These are phyloP conservation scores for Latheticus oryzae DNA, from an alignment of 2,888 invertebrate genomes.

Conservation along the genomic window DNA sequence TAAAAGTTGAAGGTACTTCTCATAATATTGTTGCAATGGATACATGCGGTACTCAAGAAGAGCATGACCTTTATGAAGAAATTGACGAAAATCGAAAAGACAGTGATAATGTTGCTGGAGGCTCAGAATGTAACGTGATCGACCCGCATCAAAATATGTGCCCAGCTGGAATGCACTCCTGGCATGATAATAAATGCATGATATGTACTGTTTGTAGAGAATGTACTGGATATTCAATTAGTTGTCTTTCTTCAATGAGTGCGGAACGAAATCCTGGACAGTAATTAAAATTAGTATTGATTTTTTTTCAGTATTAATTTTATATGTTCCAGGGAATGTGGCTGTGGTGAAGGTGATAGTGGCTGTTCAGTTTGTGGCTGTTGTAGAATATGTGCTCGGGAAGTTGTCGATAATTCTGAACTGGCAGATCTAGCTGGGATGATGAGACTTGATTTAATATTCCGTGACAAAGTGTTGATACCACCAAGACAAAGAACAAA, in stretches of 20 bases:
- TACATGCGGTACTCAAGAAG: constrained; percentile 67
- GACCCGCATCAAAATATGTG: constrained; percentile 67
- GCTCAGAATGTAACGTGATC: constrained; percentile 59
- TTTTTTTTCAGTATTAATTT: not conserved
- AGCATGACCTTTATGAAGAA: constrained; percentile 69
- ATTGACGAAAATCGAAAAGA: constrained; percentile 69
- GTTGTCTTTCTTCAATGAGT: constrained; percentile 78
- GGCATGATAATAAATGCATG: constrained; percentile 86
- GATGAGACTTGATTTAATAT: constrained; percentile 69
- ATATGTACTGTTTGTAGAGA: constrained; percentile 91
- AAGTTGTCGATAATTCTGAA: constrained; percentile 71
- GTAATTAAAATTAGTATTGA: constrained; percentile 69
- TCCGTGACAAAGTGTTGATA: constrained; percentile 65
- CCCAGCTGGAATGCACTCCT: constrained; percentile 78
- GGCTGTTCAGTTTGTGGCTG: constrained; percentile 94
- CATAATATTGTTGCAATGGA: constrained; percentile 68
- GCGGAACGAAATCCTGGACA: constrained; percentile 87
- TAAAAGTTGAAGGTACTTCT: constrained; percentile 26
- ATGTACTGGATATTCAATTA: constrained; percentile 92
- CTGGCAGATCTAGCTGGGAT: constrained; percentile 69
- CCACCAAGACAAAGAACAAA: constrained; percentile 68
- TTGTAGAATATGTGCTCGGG: constrained; percentile 88
- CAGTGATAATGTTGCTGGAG: constrained; percentile 67
- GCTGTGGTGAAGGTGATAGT: constrained; percentile 95
- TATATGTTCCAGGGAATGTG: constrained; percentile 79